Evolutionary conservation across 64 coral and sea anemone genomes (phyloP), one percentile per base, ranked within the genome.

Genomic region (Actinia tenebrosa): DNA sequence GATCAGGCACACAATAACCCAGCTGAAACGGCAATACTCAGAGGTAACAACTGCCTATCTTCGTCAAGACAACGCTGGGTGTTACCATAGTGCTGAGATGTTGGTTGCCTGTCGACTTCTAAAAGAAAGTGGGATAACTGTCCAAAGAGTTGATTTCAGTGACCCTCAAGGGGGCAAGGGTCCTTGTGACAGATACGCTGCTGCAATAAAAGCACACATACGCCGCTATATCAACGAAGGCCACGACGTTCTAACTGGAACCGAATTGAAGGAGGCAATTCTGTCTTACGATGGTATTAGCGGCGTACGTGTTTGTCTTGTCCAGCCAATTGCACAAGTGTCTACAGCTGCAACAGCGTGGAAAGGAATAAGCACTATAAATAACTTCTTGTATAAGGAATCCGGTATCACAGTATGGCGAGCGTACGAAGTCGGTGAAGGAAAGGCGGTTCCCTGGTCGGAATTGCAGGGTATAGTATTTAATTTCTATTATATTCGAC

Each of bases 391-490:
- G 50, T 91, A 91, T 62, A 77, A 87, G 27, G n/a, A 45, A 42
- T 45, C 26, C 72, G 16, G 60, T 19, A 45, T 91, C 27, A 86
- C 89, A 79, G 89, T 87, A 20, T 87, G 89, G 89, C 86, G 77
- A 87, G 89, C 89, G 17, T 91, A 91, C 55, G 23, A 82, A 20
- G 68, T 91, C 37, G 89, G 89, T 30, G 18, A 91, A 87, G 89
- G 89, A 54, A 91, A 91, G 89, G 71, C 84, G 3, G 37, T 82
- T 22, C 72, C 63, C 77, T 64, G 58, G 87, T 80, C 87, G 11
- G 56, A 81, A 16, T 58, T 89, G 55, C 25, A 82, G 66, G 58
- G 60, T 89, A 89, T 16, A 63, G 61, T 64, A 78, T 78, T 78
- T n/a, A n/a, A 78, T 78, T 5, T 78, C 75, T 78, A 15, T 22